Evolutionary conservation across 2,113 vertebrate species (phyloP), one percentile per base, ranked within the genome.

Genomic region (Anseranas semipalmata): DNA sequence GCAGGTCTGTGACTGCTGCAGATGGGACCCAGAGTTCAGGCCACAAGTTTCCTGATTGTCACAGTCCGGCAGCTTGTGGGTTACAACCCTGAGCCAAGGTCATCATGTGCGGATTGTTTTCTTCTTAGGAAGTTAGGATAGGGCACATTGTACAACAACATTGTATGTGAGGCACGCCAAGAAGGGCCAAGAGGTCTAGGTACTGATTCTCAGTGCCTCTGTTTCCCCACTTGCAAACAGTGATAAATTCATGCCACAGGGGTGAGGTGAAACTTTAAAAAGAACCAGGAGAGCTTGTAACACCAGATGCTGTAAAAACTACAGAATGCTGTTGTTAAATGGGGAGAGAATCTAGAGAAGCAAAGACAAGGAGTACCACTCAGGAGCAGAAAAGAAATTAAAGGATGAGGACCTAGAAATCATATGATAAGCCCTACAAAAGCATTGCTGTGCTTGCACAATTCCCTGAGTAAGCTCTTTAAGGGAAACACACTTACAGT

Each of bases 401-500:
- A 95, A 87, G 53, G 39, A 25, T 73, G 41, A 95, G 41, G 71
- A 76, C 66, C 45, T 78, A 92, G 86, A 95, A 82, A 60, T 60
- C 67, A 62, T 25, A 46, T 39, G 62, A 80, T 35, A 87, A 92
- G 50, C 32, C 37, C 48, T 89, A 68, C 16, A 86, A 75, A 48
- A 96, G 53, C 45, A 78, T 10, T 66, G 52, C 55, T 74, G 32
- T n/a, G 9, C 81, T 80, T 86, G 63, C 63, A 93, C 84, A 89
- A 92, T n/a, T 87, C 80, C 33, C 73, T 65, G 15, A 90, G 37
- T 80, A 92, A 95, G 55, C 76, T 93, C 66, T 89, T 78, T 48
- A 90, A 87, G 60, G 24, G 45, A 87, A 91, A 78, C 7, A 76
- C n/a, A 66, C 46, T 95, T 95, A 91, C 76, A 22, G 53, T 90